These are phyloP conservation scores for Campylomormyrus tamandua DNA, from an alignment of 2,113 vertebrate genomes.

Conservation along the genomic window DNA sequence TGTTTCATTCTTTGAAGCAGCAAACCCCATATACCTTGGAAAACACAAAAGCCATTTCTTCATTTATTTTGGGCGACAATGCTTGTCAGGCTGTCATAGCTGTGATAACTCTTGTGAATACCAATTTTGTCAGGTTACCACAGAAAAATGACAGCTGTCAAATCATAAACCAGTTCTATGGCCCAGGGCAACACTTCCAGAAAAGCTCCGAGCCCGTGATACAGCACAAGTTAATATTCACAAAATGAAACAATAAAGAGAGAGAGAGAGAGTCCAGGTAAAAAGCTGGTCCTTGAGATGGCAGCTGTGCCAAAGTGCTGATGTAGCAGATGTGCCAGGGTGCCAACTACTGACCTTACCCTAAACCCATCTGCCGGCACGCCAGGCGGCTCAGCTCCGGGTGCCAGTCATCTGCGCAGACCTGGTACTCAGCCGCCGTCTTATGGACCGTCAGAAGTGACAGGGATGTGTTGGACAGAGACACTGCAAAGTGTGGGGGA, in stretches of 20 bases:
- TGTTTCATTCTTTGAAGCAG: background rate
- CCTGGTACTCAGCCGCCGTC: conserved; percentile 69
- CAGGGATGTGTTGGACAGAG: conserved; percentile 61
- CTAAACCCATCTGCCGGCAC: conserved; percentile 91
- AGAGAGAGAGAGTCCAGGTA: background rate
- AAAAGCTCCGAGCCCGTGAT: background rate
- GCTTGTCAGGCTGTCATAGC: background rate
- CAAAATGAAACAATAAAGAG: background rate
- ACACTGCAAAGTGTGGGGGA: conserved; percentile 60
- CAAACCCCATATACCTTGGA: background rate
- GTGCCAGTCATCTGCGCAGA: conserved; percentile 88
- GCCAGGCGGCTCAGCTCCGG: conserved; percentile 72
- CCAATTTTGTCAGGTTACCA: background rate
- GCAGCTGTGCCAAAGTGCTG: background rate
- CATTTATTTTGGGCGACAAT: background rate
- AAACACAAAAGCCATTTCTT: background rate
- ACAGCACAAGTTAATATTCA: background rate
- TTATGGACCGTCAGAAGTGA: conserved; percentile 68
- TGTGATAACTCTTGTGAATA: background rate
- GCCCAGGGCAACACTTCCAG: background rate
- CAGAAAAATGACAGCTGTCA: background rate
- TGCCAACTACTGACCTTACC: conserved; percentile 85
- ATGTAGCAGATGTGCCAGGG: background rate
- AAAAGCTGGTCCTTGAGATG: background rate
- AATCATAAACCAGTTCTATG: background rate